Percentiles rank a stretch among this genome's conserved stretches.
phyloP scores from a whole-genome alignment of 2,888 invertebrate species.

The Drosophila macrospina region DNA sequence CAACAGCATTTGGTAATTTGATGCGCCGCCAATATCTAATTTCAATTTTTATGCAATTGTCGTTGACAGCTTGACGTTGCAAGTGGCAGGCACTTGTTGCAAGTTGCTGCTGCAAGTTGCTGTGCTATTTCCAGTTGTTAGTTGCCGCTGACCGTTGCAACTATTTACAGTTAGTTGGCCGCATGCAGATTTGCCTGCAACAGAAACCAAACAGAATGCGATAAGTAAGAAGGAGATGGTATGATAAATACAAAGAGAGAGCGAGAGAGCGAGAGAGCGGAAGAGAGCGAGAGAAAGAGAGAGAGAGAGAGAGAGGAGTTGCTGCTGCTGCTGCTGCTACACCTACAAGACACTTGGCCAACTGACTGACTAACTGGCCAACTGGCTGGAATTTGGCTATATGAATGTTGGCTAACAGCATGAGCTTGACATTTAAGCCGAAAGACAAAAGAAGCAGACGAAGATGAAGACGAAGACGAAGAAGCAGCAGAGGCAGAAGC shows the following conservation, averaged over 20 bases:
- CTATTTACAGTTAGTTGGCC: slow-evolving; percentile 68
- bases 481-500: not conserved
- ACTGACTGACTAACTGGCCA: slow-evolving; percentile 27
- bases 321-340: slow-evolving; percentile 16
- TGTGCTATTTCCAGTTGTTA: slow-evolving; percentile 43
- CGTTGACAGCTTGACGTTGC: slow-evolving; percentile 9
- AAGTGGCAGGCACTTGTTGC: slow-evolving; percentile 25
- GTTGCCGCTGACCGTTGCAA: slow-evolving; percentile 63
- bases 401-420: slow-evolving; percentile 38
- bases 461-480: not conserved
- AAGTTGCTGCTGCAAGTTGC: not conserved
- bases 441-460: slow-evolving; percentile 41
- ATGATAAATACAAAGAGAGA: slow-evolving; percentile 1
- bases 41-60: slow-evolving; percentile 57
- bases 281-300: not conserved
- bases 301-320: slow-evolving; percentile 7
- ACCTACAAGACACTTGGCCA: slow-evolving; percentile 36
- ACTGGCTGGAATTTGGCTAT: slow-evolving; percentile 30
- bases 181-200: slow-evolving; percentile 69
- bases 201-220: slow-evolving; percentile 36
- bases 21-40: slow-evolving; percentile 57
- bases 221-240: slow-evolving; percentile 10
- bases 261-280: not conserved
- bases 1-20: slow-evolving; percentile 65
- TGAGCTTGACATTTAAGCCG: slow-evolving; percentile 74